phyloP scores from a whole-genome alignment of 1,140 invertebrate genomes.

The Drosophila rufa region DNA sequence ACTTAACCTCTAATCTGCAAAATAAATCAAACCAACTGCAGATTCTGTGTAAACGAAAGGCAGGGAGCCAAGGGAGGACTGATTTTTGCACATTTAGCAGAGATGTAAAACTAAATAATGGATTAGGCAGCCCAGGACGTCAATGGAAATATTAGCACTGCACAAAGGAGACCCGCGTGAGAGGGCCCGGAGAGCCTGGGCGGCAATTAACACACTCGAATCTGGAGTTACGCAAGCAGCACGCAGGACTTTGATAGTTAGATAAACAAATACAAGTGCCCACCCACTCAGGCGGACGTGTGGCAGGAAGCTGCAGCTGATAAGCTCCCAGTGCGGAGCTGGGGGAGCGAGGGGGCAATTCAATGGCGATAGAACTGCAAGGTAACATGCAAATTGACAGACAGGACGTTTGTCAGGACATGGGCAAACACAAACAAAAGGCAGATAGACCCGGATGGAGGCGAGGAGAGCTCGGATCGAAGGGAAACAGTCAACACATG shows the following conservation, averaged over 20 bases:
- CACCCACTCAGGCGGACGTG: constrained; percentile 26
- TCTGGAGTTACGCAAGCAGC: constrained; percentile 52
- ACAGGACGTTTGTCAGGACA: constrained; percentile 62
- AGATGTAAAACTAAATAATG: constrained; percentile 36
- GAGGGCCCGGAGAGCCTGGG: constrained; percentile 1
- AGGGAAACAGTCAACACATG: constrained; percentile 51
- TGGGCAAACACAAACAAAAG: constrained; percentile 55
- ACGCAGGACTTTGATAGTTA: constrained; percentile 58
- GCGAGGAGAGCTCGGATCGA: constrained; percentile 14
- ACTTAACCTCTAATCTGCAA: constrained; percentile 29
- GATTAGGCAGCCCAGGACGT: constrained; percentile 22
- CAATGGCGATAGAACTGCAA: constrained; percentile 50
- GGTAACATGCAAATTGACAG: constrained; percentile 64
- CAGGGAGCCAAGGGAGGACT: not conserved
- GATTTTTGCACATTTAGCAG: constrained; percentile 48
- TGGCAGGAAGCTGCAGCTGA: constrained; percentile 47
- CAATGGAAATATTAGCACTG: constrained; percentile 48
- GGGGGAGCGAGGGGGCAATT: constrained; percentile 16
- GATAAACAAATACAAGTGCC: constrained; percentile 55
- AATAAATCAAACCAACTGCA: constrained; percentile 23
- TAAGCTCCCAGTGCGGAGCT: constrained; percentile 15
- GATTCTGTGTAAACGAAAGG: constrained; percentile 15
- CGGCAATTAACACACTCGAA: constrained; percentile 62
- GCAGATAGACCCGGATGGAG: constrained; percentile 25
- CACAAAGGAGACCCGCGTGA: constrained; percentile 18